Base-by-base conservation (phyloP, 2,888 invertebrate genomes). In the Drosophila nigritarsus region DNA sequence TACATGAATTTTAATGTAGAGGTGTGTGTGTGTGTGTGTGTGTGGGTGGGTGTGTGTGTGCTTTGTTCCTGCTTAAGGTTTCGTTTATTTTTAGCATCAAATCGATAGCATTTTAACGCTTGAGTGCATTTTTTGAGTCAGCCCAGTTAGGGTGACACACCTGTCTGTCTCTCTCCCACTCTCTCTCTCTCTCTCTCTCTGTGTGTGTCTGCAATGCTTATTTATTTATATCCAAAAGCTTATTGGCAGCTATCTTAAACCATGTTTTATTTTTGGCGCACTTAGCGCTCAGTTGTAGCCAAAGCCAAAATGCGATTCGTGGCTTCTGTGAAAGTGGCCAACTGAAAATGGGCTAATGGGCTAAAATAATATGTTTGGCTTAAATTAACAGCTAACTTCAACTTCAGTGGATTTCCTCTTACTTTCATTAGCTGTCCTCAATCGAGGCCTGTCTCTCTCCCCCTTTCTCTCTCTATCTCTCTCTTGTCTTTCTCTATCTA, bases 81-180 rank as follows among this genome's bases (percentile, higher is more conserved):
- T 56, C 53, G 53, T 51, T 79, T 87, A 89, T 89, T 81, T 89
- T 81, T 74, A 89, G 83, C 83, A 51, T 71, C 65, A 67, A 89
- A 87, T 87, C 87, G 88, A 87, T 89, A 76, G 64, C 63, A 78
- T 83, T 87, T 83, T 88, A 80, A 89, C 87, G 73, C 81, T 86
- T 80, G 75, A 87, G 68, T 86, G 90, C 88, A 83, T 83, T 80
- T 79, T 75, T 75, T 56, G 55, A 49, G 58, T 34, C 65, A 66
- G 9, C 63, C 69, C 53, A 56, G 55, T 61, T 42, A 61, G 61
- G 56, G 38, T 70, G 75, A 59, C 65, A 78, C 27, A 77, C 24
- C 13, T 34, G 11, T 58, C 48, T 61, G 59, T 29, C 45, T 15
- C 45, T 8, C 24, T 45, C 20, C 3, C 20, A 6, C 56, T 48